Evolutionary conservation across 1,140 invertebrate genomes (phyloP), one percentile per base, ranked within the genome.

Genomic region (Colletes gigas): DNA sequence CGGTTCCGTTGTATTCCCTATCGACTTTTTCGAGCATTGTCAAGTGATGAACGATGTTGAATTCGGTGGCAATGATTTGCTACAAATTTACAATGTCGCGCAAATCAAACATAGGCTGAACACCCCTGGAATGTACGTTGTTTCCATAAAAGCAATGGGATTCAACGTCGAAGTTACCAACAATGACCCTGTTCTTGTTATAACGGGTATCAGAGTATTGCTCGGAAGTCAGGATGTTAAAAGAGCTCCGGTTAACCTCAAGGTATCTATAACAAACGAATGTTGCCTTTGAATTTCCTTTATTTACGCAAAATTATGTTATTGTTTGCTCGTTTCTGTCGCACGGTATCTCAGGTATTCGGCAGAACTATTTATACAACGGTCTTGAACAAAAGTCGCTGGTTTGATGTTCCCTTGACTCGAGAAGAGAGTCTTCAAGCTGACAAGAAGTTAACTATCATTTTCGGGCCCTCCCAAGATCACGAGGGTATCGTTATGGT

Each of bases 21-120:
- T 99, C 39, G 98, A 99, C 90, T 99, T 99, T 93, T 99, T 99
- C 92, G 98, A 99, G 92, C 97, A 98, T 90, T 99, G 98, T 91
- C 96, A 96, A 77, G 94, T 96, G 10, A 96, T 99, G 95, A 97
- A 96, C 87, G 98, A 99, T 85, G 96, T 99, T 2, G 98, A 99
- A 91, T 99, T 97, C 91, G 98, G 98, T 39, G 98, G 99, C 3
- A 98, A 98, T 92, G 99, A 99, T 94, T 92, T 99, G 0, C 92
- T 99, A 0, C 98, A 99, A 94, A 96, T 99, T 59, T 99, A 99
- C 89, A 99, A 99, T 90, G 96, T 96, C 0, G 95, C 96, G n/a
- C 98, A 99, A 92, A 95, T 99, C 3, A 99, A 99, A 93, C 96
- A 98, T 84, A 94, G 98, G 55, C 94, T 99, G 0, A 98, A 98